Percentiles rank a stretch among this genome's conserved stretches.
phyloP scores from a whole-genome alignment of 2,888 invertebrate genomes.

The Limnephilus marmoratus region DNA sequence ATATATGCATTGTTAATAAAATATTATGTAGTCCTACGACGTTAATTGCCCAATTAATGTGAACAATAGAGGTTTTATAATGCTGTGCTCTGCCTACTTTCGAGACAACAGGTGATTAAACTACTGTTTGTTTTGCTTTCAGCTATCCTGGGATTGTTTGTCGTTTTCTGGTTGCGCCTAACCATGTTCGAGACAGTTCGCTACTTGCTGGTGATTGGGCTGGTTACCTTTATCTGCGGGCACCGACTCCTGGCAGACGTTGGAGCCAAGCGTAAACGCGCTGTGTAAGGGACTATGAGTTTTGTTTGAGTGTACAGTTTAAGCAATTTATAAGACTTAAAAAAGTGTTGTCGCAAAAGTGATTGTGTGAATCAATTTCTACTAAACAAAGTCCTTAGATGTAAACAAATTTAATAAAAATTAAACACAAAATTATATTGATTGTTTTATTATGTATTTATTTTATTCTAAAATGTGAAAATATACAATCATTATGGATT shows the following conservation, averaged over 20 bases:
- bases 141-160: slow-evolving; percentile 93
- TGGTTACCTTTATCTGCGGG: slow-evolving; percentile 95
- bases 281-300: slow-evolving; percentile 38
- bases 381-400: slow-evolving; percentile 41
- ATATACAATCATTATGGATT: neutral
- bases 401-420: slow-evolving; percentile 31
- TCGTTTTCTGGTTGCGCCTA: slow-evolving; percentile 93
- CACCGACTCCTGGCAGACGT: slow-evolving; percentile 92
- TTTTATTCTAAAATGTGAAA: neutral
- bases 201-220: slow-evolving; percentile 89
- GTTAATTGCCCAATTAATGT: neutral
- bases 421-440: slow-evolving; percentile 8
- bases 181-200: slow-evolving; percentile 98
- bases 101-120: too few relatives aligned
- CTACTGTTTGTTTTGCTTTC: slow-evolving; percentile 68
- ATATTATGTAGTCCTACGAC: too few relatives aligned
- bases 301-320: slow-evolving; percentile 2
- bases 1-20: too few relatives aligned
- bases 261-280: slow-evolving; percentile 69
- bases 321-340: slow-evolving; percentile 44
- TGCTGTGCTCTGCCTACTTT: too few relatives aligned
- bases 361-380: slow-evolving; percentile 45
- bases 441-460: neutral
- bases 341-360: slow-evolving; percentile 53
- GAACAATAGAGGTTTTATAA: neutral